A percentile compares a stretch with the other conserved stretches of the same genome.
Evolutionary conservation across 1,140 invertebrate species (phyloP).

Genomic region (Leptinotarsa defecta): DNA sequence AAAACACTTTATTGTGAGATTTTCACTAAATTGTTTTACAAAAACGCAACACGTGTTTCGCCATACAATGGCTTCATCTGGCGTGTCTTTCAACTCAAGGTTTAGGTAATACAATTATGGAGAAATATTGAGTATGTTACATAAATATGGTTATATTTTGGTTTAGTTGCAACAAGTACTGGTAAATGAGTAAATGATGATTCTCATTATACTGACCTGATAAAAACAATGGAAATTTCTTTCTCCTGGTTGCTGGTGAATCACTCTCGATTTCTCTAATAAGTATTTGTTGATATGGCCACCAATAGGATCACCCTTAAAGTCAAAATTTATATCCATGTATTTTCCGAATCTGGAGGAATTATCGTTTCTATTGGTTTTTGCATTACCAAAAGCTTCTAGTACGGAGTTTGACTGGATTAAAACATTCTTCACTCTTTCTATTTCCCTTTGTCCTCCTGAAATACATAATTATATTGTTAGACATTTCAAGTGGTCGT

Average conservation of each 20-base stretch:
- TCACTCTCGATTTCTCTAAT: conserved; percentile 94
- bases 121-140: no score
- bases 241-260: conserved; percentile 90
- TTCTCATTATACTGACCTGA: conserved; percentile 68
- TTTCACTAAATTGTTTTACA: no score
- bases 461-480: conserved; percentile 44
- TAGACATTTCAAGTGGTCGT: not conserved
- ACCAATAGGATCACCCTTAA: conserved; percentile 95
- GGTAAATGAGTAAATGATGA: not conserved
- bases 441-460: conserved; percentile 90
- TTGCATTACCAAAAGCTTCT: conserved; percentile 97
- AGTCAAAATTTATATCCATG: conserved; percentile 99
- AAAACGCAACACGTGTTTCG: no score
- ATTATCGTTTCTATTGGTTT: conserved; percentile 97
- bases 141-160: no score
- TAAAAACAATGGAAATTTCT: conserved; percentile 98
- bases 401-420: conserved; percentile 95
- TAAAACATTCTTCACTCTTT: conserved; percentile 95
- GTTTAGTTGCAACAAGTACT: no score
- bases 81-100: no score
- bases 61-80: no score
- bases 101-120: no score
- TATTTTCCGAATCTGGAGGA: conserved; percentile 98
- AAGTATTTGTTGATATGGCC: conserved; percentile 97
- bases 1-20: no score